Evolutionary conservation across 2,113 vertebrate species (phyloP).

Genomic region (Gorilla gorilla): DNA sequence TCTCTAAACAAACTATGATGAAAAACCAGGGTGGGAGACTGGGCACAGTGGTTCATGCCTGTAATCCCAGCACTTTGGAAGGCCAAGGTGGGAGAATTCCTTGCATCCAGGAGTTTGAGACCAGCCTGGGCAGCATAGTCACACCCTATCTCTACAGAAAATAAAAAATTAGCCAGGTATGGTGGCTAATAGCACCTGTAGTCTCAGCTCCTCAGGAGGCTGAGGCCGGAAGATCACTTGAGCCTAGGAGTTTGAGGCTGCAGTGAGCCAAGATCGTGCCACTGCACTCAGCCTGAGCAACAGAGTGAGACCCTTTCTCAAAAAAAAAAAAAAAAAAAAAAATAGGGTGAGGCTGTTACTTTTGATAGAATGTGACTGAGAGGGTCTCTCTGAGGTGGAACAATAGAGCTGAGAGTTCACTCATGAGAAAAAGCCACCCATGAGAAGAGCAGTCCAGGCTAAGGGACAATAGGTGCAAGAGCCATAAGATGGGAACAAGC

Average conservation of each 20-base stretch:
- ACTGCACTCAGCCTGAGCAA: neutral
- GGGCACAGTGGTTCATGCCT: neutral
- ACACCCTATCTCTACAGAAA: neutral
- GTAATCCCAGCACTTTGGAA: neutral
- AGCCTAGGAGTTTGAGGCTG: neutral
- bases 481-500: too few relatives aligned
- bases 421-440: neutral
- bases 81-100: neutral
- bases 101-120: neutral
- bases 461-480: neutral
- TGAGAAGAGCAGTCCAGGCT: neutral
- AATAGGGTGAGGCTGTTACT: neutral
- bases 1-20: neutral
- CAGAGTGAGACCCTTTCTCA: neutral
- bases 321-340: neutral
- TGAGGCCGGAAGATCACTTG: neutral
- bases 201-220: neutral
- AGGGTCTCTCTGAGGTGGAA: neutral
- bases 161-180: neutral
- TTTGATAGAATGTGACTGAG: neutral
- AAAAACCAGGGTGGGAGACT: neutral
- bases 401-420: neutral
- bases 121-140: neutral
- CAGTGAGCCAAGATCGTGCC: neutral
- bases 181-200: neutral